Evolutionary conservation across 2,888 invertebrate genomes (phyloP).

Genomic region (Torymus tubicola): DNA sequence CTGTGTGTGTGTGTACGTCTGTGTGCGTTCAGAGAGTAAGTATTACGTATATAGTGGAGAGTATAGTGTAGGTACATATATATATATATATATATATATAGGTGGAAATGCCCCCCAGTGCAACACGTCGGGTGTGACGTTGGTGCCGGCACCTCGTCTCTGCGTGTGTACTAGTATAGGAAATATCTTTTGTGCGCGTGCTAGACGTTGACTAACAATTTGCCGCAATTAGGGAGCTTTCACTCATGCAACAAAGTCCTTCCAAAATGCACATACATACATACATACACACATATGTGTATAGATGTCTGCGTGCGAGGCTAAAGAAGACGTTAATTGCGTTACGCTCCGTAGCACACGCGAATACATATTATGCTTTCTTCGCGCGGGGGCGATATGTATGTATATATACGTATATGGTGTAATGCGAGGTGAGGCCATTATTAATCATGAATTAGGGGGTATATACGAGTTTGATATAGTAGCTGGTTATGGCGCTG

Average conservation of each 20-base stretch:
- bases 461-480: neutral
- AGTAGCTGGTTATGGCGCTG: no score
- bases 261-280: no score
- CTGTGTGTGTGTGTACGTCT: neutral
- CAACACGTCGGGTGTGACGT: constrained; percentile 43
- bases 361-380: constrained; percentile 15
- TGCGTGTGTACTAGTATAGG: neutral
- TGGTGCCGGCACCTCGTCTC: neutral
- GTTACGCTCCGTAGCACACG: neutral
- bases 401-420: neutral
- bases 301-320: neutral
- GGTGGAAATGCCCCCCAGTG: constrained; percentile 31
- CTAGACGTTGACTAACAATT: constrained; percentile 43
- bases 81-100: no score
- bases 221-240: constrained; percentile 45
- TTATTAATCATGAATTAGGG: constrained; percentile 28
- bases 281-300: no score
- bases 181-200: constrained; percentile 34
- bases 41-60: no score
- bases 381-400: neutral
- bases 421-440: constrained; percentile 13
- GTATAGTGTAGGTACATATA: no score
- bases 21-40: no score
- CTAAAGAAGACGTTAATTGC: constrained; percentile 43
- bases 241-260: constrained; percentile 24